These are phyloP conservation scores for Yoshiicerus persimilis DNA, from an alignment of 1,140 invertebrate genomes.

Conservation along the genomic window DNA sequence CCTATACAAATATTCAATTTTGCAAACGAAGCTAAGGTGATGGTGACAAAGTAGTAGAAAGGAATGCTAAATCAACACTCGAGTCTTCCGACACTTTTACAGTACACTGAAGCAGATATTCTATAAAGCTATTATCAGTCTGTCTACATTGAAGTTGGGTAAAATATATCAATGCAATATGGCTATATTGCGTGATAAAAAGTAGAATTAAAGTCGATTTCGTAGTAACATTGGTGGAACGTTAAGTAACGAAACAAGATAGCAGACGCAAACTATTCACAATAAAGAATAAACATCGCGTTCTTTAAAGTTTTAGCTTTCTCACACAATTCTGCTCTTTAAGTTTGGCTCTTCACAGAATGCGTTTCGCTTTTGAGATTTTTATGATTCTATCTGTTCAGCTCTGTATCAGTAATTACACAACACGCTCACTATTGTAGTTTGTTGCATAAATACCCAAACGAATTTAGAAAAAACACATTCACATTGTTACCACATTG, in stretches of 20 bases:
- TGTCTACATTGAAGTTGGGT: neutral
- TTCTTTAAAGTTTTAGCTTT: neutral
- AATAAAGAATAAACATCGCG: neutral
- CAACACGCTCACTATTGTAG: neutral
- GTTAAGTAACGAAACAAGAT: neutral
- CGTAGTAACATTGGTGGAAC: neutral
- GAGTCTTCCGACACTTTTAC: neutral
- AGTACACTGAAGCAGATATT: neutral
- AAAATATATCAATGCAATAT: neutral
- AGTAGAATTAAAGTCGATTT: neutral
- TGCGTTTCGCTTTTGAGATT: neutral
- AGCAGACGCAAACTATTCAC: neutral
- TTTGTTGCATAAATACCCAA: neutral
- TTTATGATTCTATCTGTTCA: neutral
- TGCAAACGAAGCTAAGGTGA: neutral
- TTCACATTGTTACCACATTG: neutral
- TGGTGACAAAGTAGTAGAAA: neutral
- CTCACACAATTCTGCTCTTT: neutral
- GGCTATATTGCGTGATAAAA: neutral
- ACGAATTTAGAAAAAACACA: too few species aligned
- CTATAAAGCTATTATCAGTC: neutral
- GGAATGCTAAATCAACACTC: neutral
- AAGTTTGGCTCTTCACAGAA: neutral
- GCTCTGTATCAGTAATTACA: neutral
- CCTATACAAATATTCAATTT: neutral